A percentile compares a stretch with the other conserved stretches of the same genome.
Conservation (phyloP, 2,797 vertebrate species). For the Sebastes baramenuke region DNA sequence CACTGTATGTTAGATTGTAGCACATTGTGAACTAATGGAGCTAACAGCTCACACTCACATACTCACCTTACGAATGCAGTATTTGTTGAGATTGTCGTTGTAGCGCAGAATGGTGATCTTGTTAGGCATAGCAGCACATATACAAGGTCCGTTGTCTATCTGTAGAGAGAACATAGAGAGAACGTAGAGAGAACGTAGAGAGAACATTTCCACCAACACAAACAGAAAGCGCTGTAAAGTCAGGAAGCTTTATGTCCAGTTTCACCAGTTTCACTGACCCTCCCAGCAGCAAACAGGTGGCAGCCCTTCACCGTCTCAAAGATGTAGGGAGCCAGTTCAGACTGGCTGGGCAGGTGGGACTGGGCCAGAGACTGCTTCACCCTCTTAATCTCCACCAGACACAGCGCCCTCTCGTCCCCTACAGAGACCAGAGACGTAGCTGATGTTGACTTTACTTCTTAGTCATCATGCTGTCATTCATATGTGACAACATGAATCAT, state of each 20-base stretch:
- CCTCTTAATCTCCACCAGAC: slow-evolving; percentile 95
- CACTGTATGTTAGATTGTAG: not conserved
- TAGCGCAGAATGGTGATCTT: slow-evolving; percentile 96
- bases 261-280: slow-evolving; percentile 65
- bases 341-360: slow-evolving; percentile 94
- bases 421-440: slow-evolving; percentile 31
- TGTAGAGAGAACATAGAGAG: slow-evolving; percentile 58
- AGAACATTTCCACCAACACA: not conserved
- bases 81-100: slow-evolving; percentile 96
- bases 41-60: not conserved
- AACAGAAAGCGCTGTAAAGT: not conserved
- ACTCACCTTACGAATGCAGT: slow-evolving; percentile 95
- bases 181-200: slow-evolving; percentile 23
- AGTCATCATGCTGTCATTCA: not conserved
- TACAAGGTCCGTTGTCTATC: slow-evolving; percentile 94
- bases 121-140: slow-evolving; percentile 96
- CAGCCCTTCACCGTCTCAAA: slow-evolving; percentile 99
- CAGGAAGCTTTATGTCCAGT: not conserved
- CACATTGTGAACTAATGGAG: not conserved
- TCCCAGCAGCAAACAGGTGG: slow-evolving; percentile 95
- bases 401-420: slow-evolving; percentile 96
- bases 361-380: slow-evolving; percentile 97
- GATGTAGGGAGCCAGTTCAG: slow-evolving; percentile 90
- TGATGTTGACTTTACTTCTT: not conserved
- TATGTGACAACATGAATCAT: not conserved